Evolutionary conservation across 1,140 invertebrate species (phyloP).

Genomic region (Heliconius congener): DNA sequence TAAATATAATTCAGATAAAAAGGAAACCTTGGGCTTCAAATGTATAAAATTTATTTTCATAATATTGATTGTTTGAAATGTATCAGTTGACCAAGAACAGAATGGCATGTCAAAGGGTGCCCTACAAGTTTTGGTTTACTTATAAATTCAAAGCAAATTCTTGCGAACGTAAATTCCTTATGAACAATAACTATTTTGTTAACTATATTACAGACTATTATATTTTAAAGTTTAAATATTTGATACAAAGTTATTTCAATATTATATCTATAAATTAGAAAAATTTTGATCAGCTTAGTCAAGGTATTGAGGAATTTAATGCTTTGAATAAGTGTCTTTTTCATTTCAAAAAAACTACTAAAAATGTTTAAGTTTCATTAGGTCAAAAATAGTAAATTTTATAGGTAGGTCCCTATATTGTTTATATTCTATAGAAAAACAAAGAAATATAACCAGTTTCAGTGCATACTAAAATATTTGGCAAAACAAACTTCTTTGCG

Average conservation of each 20-base stretch:
- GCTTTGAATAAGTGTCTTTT: too few species aligned
- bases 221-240: background rate
- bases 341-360: too few species aligned
- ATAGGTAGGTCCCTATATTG: too few species aligned
- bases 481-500: background rate
- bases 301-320: too few species aligned
- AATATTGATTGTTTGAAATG: constrained; percentile 37
- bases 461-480: background rate
- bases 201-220: constrained; percentile 16
- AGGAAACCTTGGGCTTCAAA: background rate
- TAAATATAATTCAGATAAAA: background rate
- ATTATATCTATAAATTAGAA: too few species aligned
- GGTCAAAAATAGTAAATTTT: too few species aligned
- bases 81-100: constrained; percentile 10
- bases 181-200: constrained; percentile 27
- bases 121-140: constrained; percentile 23
- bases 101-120: constrained; percentile 18
- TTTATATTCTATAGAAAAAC: too few species aligned
- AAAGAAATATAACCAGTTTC: too few species aligned
- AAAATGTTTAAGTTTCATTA: too few species aligned
- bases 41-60: background rate
- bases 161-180: constrained; percentile 34
- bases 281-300: too few species aligned
- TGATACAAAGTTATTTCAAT: background rate
- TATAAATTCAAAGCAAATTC: constrained; percentile 38